phyloP scores from a whole-genome alignment of 2,113 vertebrate genomes.

The Fukomys damarensis region DNA sequence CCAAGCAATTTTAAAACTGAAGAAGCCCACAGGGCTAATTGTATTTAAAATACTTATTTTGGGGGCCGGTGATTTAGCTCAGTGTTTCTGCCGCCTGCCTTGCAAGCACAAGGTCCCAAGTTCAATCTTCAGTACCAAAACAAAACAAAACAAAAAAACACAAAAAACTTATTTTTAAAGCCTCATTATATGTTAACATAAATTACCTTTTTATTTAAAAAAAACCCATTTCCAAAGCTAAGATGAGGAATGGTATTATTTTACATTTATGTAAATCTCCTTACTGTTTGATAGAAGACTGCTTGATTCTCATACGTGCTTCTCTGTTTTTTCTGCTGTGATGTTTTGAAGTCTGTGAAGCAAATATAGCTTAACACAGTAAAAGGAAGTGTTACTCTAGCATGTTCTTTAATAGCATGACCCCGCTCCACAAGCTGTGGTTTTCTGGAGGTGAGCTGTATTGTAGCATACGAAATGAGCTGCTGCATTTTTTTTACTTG shows the following conservation, averaged over 20 bases:
- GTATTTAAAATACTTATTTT: not conserved
- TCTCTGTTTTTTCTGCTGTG: not conserved
- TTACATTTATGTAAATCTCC: not conserved
- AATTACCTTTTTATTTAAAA: not conserved
- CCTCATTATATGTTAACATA: not conserved
- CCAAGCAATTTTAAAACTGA: not conserved
- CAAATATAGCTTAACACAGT: not conserved
- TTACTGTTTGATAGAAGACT: not conserved
- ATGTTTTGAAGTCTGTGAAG: conserved; percentile 54
- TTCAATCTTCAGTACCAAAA: too few species aligned
- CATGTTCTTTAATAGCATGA: not conserved
- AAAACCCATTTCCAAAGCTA: not conserved
- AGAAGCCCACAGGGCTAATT: not conserved
- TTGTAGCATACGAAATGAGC: not conserved
- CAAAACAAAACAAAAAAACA: too few species aligned
- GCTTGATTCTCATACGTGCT: not conserved
- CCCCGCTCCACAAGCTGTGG: not conserved
- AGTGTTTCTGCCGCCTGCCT: too few species aligned
- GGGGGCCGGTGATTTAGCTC: too few species aligned
- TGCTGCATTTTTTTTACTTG: not conserved
- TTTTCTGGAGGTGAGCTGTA: conserved; percentile 36
- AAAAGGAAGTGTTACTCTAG: conserved; percentile 2
- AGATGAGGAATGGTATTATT: not conserved
- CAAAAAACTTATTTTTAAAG: not conserved
- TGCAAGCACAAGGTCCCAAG: too few species aligned